Conservation (phyloP, 1,140 invertebrate genomes). For the Pseudomyrmex flavicornis region DNA sequence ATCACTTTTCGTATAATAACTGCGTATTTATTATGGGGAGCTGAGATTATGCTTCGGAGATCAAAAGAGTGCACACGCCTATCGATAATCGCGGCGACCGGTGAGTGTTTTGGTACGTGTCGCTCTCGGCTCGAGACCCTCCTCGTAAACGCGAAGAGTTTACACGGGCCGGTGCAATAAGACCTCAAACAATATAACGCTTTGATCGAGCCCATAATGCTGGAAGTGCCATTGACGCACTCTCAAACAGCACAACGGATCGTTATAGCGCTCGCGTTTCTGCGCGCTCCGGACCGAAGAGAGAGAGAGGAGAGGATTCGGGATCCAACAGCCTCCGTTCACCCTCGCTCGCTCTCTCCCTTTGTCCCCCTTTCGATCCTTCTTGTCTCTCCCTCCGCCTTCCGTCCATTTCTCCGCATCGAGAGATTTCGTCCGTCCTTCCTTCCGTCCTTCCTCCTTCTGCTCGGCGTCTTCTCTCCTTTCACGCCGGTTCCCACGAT, state of each 20-base stretch:
- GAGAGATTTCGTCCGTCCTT: slow-evolving; percentile 22
- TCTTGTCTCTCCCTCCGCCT: slow-evolving; percentile 17
- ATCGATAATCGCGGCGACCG: slow-evolving; percentile 48
- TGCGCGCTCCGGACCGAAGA: slow-evolving; percentile 61
- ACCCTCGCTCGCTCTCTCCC: slow-evolving; percentile 38
- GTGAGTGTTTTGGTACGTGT: slow-evolving; percentile 70
- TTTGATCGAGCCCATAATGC: slow-evolving; percentile 74
- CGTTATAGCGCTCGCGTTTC: slow-evolving; percentile 70
- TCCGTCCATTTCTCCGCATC: slow-evolving; percentile 27
- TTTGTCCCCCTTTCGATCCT: background rate
- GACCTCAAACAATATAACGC: slow-evolving; percentile 74
- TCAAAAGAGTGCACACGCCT: slow-evolving; percentile 27
- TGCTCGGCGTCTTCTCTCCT: slow-evolving; percentile 49
- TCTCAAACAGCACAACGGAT: slow-evolving; percentile 57
- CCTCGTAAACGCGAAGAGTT: slow-evolving; percentile 68
- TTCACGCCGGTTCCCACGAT: slow-evolving; percentile 70
- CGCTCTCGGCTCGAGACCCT: slow-evolving; percentile 59
- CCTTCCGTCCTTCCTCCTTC: slow-evolving; percentile 65
- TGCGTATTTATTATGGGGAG: background rate
- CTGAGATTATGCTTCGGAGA: background rate
- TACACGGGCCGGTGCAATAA: slow-evolving; percentile 75
- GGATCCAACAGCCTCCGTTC: slow-evolving; percentile 54
- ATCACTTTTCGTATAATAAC: slow-evolving; percentile 7
- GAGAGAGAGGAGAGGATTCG: slow-evolving; percentile 36
- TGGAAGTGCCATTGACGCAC: slow-evolving; percentile 57